Conservation (phyloP, 2,113 vertebrate species). For the Pipra filicauda region DNA sequence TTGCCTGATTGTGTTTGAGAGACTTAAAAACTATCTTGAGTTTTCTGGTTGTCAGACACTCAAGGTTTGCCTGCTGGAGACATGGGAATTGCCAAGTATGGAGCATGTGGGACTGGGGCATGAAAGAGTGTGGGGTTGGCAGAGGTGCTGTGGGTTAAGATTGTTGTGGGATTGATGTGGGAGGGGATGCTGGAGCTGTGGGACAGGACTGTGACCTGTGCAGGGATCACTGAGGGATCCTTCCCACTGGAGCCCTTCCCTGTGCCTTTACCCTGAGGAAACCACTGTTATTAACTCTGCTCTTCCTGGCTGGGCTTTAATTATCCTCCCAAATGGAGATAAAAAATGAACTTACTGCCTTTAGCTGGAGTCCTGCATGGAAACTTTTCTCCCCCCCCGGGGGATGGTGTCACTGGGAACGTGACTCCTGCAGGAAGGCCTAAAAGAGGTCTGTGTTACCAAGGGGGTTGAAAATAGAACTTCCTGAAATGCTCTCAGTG, state of each 20-base stretch:
- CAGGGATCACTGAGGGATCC: background rate
- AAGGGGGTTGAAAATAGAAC: conserved; percentile 4
- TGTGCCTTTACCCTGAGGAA: background rate
- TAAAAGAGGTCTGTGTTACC: background rate
- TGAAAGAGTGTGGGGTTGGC: background rate
- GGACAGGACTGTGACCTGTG: background rate
- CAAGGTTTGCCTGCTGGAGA: background rate
- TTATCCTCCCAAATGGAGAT: background rate
- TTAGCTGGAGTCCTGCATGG: background rate
- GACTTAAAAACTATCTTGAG: background rate
- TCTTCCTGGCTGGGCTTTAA: background rate
- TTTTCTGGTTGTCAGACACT: background rate
- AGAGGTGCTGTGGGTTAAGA: background rate
- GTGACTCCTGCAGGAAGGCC: background rate
- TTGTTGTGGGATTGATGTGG: background rate
- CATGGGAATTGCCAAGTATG: background rate
- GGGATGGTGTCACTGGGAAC: background rate
- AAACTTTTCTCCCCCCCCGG: background rate
- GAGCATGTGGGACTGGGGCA: background rate
- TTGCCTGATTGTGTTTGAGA: background rate
- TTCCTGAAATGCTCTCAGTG: background rate
- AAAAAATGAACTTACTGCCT: background rate
- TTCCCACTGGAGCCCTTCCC: background rate
- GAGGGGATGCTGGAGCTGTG: background rate
- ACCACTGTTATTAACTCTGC: background rate